Evolutionary conservation across 2,888 invertebrate species (phyloP).

Genomic region (Pollenia griseotomentosa): DNA sequence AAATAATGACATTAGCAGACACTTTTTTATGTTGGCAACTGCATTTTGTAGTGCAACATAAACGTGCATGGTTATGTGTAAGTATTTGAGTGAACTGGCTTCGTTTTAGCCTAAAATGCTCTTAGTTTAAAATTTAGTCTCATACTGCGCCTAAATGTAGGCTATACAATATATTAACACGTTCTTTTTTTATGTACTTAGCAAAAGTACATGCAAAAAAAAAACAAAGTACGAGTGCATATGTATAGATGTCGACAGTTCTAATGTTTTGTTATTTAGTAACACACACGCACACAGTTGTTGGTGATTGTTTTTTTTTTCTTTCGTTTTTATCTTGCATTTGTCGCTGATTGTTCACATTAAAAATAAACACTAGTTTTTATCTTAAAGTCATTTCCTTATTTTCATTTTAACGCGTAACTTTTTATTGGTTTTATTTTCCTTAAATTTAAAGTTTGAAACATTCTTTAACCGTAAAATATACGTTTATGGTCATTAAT

Average conservation of each 20-base stretch:
- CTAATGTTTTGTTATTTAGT: conserved; percentile 15
- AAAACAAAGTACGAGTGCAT: too few species aligned
- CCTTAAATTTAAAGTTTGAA: neutral
- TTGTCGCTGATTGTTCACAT: conserved; percentile 33
- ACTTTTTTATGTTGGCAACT: conserved; percentile 54
- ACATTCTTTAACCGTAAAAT: neutral
- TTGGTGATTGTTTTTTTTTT: neutral
- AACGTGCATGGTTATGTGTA: neutral
- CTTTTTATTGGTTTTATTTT: neutral
- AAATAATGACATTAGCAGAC: conserved; percentile 57
- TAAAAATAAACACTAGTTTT: conserved; percentile 2
- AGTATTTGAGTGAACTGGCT: neutral
- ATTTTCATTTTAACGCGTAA: neutral
- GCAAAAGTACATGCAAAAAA: conserved; percentile 23
- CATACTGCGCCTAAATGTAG: conserved; percentile 64
- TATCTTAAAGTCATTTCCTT: conserved; percentile 21
- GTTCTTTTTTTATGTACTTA: conserved; percentile 3
- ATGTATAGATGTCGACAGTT: conserved; percentile 38
- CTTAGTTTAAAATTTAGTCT: conserved; percentile 55
- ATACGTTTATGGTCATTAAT: conserved; percentile 12
- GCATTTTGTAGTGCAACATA: conserved; percentile 44
- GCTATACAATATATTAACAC: conserved; percentile 62
- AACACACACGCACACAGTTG: neutral
- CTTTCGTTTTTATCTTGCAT: conserved; percentile 6
- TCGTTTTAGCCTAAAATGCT: conserved; percentile 37